phyloP scores from a whole-genome alignment of 2,113 vertebrate species.

The Burhinus oedicnemus region DNA sequence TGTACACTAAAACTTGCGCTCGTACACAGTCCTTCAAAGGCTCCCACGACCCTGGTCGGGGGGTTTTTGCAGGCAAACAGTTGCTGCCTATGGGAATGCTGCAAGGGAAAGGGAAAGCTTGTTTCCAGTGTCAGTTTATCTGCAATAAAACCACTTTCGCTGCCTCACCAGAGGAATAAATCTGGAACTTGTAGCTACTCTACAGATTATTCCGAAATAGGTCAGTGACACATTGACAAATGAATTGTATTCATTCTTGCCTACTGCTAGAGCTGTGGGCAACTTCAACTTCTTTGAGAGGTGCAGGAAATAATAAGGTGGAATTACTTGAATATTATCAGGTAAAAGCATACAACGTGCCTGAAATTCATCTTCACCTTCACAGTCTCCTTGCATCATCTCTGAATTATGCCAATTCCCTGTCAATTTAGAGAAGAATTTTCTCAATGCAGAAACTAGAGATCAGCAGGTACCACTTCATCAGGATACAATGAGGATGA shows the following conservation, averaged over 20 bases:
- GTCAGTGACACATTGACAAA: neutral
- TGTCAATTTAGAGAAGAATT: neutral
- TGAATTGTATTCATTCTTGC: neutral
- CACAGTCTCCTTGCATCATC: neutral
- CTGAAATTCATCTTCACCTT: neutral
- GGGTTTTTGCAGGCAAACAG: neutral
- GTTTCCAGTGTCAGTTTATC: neutral
- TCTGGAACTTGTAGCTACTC: neutral
- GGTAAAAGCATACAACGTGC: neutral
- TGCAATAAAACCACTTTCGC: neutral
- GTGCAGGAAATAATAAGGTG: neutral
- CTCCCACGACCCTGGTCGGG: neutral
- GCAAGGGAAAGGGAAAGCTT: neutral
- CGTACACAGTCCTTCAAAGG: neutral
- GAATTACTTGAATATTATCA: neutral
- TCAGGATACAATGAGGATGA: neutral
- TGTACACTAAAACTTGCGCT: neutral
- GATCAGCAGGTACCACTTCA: neutral
- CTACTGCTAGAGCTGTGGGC: neutral
- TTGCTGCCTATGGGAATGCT: neutral
- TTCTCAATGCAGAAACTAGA: neutral
- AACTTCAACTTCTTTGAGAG: neutral
- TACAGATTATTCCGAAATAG: conserved; percentile 15
- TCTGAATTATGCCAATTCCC: neutral
- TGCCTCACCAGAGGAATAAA: neutral